A percentile compares a stretch with the other conserved stretches of the same genome.
Evolutionary conservation across 2,113 vertebrate species (phyloP).

Genomic region (Aegithalos caudatus): DNA sequence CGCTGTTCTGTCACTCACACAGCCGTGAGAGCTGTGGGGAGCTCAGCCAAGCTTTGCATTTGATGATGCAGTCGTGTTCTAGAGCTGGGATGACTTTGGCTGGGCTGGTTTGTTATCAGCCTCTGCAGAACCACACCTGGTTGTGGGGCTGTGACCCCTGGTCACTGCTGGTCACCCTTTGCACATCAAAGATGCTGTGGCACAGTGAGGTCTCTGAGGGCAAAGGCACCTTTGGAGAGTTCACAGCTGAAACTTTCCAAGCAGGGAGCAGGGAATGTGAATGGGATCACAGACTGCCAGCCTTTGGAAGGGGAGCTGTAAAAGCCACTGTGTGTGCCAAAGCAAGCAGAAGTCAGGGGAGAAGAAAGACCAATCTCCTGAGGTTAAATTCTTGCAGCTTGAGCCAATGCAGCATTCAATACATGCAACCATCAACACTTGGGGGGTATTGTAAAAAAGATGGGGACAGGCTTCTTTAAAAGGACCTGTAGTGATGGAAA

Average conservation of each 20-base stretch:
- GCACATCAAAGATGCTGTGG: not conserved
- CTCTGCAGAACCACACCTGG: not conserved
- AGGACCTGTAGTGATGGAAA: not conserved
- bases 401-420: not conserved
- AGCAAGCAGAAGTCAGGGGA: not conserved
- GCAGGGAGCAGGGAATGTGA: not conserved
- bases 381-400: not conserved
- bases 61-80: not conserved
- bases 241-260: not conserved
- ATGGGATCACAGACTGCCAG: not conserved
- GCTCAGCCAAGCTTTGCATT: not conserved
- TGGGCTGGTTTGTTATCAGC: not conserved
- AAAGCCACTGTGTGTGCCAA: not conserved
- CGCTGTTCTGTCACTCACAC: not conserved
- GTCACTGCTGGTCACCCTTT: not conserved
- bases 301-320: not conserved
- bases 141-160: not conserved
- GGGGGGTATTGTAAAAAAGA: not conserved
- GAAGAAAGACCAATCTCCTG: not conserved
- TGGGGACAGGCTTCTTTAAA: not conserved
- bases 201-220: not conserved
- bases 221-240: not conserved
- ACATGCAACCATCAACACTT: not conserved
- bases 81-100: not conserved
- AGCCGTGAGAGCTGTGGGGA: not conserved